Evolutionary conservation across 2,888 invertebrate genomes (phyloP).

Genomic region (Drosophila fungiperda): DNA sequence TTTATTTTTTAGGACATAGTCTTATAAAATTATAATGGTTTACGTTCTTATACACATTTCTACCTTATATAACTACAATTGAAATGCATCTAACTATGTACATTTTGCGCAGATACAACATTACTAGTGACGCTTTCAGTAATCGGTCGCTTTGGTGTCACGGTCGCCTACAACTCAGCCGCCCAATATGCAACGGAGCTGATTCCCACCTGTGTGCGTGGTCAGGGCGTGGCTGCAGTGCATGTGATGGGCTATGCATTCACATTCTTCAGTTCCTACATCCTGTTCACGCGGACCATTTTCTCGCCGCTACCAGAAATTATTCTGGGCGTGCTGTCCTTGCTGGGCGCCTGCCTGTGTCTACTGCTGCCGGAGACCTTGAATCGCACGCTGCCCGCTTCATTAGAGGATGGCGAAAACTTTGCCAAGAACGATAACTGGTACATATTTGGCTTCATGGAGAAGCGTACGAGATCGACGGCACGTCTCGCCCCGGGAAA

Average conservation of each 20-base stretch:
- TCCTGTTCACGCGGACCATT: conserved; percentile 85
- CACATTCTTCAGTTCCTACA: conserved; percentile 87
- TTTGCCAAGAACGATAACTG: conserved; percentile 87
- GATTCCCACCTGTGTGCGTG: conserved; percentile 88
- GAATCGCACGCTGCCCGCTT: conserved; percentile 86
- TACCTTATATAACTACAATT: background rate
- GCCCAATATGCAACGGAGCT: conserved; percentile 88
- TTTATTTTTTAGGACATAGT: background rate
- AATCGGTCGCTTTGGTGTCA: conserved; percentile 87
- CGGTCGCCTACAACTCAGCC: conserved; percentile 88
- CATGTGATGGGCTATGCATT: conserved; percentile 88
- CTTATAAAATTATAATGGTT: background rate
- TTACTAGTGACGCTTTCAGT: conserved; percentile 85
- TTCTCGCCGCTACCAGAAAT: conserved; percentile 86
- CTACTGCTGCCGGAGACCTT: conserved; percentile 88
- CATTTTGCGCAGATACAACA: conserved; percentile 58
- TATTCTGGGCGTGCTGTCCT: conserved; percentile 86
- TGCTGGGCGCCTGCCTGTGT: conserved; percentile 86
- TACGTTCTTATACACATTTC: background rate
- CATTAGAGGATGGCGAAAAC: conserved; percentile 87
- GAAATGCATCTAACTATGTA: background rate
- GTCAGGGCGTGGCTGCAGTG: conserved; percentile 87
- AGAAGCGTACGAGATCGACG: conserved; percentile 72
- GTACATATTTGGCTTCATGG: conserved; percentile 85
- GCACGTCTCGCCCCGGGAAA: conserved; percentile 51